Conservation (phyloP, 2,113 vertebrate species). For the Rhinichthys klamathensis region DNA sequence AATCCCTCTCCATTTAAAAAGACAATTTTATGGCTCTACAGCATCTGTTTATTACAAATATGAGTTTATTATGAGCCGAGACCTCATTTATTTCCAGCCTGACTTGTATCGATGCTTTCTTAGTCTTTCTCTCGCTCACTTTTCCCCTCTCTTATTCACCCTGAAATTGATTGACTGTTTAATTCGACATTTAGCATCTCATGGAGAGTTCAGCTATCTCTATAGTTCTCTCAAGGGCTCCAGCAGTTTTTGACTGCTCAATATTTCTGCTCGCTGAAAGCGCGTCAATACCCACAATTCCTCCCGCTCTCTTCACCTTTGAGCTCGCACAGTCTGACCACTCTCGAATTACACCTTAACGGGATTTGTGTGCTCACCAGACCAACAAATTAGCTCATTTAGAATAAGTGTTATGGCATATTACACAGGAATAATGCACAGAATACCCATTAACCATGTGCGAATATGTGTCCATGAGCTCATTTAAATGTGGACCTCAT, state of each 20-base stretch:
- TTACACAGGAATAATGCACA: constrained; percentile 37
- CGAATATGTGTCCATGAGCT: constrained; percentile 15
- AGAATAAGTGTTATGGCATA: constrained; percentile 43
- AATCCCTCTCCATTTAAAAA: constrained; percentile 52
- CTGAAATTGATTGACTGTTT: constrained; percentile 51
- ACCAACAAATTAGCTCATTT: constrained; percentile 59
- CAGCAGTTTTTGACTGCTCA: constrained; percentile 25
- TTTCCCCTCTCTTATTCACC: not conserved
- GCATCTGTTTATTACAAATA: constrained; percentile 47
- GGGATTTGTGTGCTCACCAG: constrained; percentile 45
- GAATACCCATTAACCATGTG: constrained; percentile 34
- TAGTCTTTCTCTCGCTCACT: constrained; percentile 19
- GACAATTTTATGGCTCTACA: constrained; percentile 41
- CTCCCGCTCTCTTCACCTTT: constrained; percentile 20
- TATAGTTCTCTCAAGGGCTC: constrained; percentile 47
- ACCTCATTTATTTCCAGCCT: constrained; percentile 45
- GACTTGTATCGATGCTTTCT: constrained; percentile 29
- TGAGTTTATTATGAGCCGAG: constrained; percentile 22
- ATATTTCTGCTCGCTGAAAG: constrained; percentile 37
- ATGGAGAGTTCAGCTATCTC: constrained; percentile 26
- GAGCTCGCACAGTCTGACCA: not conserved
- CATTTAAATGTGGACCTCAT: constrained; percentile 7
- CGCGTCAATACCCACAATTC: constrained; percentile 47
- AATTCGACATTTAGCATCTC: constrained; percentile 47
- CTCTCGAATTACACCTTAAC: constrained; percentile 28